Evolutionary conservation across 1,140 invertebrate species (phyloP).

Genomic region (Drosophila aff.): DNA sequence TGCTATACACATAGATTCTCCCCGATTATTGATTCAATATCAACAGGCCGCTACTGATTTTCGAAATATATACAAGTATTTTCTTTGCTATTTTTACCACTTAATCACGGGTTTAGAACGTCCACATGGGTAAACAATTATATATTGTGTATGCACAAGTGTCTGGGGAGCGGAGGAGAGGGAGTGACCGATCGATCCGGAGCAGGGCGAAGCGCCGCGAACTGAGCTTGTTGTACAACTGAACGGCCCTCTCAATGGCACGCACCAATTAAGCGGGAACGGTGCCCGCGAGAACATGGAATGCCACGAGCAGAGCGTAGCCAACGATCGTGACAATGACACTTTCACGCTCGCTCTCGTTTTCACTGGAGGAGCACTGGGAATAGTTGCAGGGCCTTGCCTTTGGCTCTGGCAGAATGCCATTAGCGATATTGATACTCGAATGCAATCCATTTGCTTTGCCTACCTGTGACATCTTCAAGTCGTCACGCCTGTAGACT

Average conservation of each 20-base stretch:
- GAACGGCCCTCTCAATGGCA: conserved; percentile 36
- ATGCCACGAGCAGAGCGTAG: conserved; percentile 22
- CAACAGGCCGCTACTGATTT: background rate
- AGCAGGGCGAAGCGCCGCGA: conserved; percentile 43
- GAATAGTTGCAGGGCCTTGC: conserved; percentile 15
- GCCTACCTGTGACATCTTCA: conserved; percentile 73
- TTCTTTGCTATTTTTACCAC: conserved; percentile 8
- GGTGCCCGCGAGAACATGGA: conserved; percentile 16
- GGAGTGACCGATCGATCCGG: conserved; percentile 5
- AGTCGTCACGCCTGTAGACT: conserved; percentile 36
- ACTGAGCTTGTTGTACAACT: conserved; percentile 54
- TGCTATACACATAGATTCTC: background rate
- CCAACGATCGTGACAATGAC: conserved; percentile 50
- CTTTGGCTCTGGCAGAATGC: conserved; percentile 34
- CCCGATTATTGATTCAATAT: background rate
- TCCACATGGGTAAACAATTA: conserved; percentile 45
- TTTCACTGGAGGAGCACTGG: conserved; percentile 54
- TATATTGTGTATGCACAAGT: conserved; percentile 47
- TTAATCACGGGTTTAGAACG: conserved; percentile 10
- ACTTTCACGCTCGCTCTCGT: conserved; percentile 72
- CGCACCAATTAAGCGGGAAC: conserved; percentile 68
- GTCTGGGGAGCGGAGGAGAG: conserved; percentile 15
- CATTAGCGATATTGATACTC: conserved; percentile 48
- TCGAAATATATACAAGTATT: background rate
- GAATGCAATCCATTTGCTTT: conserved; percentile 27